phyloP scores from a whole-genome alignment of 1,140 invertebrate genomes.

The Helicoverpa zea region DNA sequence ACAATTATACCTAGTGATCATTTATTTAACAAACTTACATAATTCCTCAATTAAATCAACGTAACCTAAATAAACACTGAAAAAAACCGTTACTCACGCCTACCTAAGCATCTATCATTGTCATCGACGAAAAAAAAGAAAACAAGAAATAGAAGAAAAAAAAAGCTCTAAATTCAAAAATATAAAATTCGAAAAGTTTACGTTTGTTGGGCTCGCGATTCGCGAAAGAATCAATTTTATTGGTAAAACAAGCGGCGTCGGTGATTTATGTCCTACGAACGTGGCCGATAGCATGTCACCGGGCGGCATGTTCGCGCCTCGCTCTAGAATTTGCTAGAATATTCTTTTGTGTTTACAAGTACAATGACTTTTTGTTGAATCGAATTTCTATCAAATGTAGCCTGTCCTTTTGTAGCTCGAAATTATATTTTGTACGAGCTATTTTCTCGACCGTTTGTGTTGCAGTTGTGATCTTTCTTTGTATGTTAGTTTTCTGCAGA shows the following conservation, averaged over 20 bases:
- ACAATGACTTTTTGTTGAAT: conserved; percentile 54
- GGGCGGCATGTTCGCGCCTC: conserved; percentile 71
- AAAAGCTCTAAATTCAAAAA: conserved; percentile 49
- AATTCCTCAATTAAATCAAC: conserved; percentile 9
- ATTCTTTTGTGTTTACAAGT: conserved; percentile 73
- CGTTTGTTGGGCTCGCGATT: conserved; percentile 58
- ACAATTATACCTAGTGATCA: background rate
- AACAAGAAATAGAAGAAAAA: conserved; percentile 8
- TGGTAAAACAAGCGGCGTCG: conserved; percentile 78
- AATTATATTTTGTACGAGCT: background rate
- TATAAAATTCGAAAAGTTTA: conserved; percentile 54
- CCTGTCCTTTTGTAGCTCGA: background rate
- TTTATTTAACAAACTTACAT: conserved; percentile 3
- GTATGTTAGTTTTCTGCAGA: too few species aligned
- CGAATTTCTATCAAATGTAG: conserved; percentile 33
- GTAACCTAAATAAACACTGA: background rate
- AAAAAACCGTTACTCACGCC: background rate
- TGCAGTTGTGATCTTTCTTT: too few species aligned
- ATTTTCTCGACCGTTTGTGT: too few species aligned
- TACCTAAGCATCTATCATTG: conserved; percentile 30
- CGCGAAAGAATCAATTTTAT: conserved; percentile 82
- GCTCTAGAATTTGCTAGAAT: conserved; percentile 79
- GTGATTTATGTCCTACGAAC: conserved; percentile 81
- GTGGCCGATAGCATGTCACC: conserved; percentile 79
- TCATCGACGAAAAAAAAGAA: conserved; percentile 24